Evolutionary conservation across 2,113 vertebrate species (phyloP).

Genomic region (Pelmatolapia mariae): DNA sequence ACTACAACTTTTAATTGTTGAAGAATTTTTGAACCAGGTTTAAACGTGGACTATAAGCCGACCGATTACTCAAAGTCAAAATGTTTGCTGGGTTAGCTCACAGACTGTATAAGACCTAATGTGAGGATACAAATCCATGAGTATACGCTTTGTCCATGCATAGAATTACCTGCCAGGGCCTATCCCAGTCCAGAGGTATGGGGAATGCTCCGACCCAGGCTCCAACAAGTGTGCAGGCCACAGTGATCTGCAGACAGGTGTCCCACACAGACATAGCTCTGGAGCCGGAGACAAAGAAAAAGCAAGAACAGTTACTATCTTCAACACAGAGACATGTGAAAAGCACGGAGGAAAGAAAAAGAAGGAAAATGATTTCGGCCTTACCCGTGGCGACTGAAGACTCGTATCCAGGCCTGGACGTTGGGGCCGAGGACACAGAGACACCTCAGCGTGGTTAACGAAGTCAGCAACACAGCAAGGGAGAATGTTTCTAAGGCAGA

Average conservation of each 20-base stretch:
- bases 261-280: constrained; percentile 93
- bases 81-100: background rate
- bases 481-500: constrained; percentile 89
- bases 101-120: background rate
- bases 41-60: background rate
- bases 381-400: constrained; percentile 95
- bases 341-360: background rate
- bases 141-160: background rate
- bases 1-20: background rate
- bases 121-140: background rate
- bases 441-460: constrained; percentile 88
- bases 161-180: constrained; percentile 89
- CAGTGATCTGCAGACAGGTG: constrained; percentile 90
- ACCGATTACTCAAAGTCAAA: background rate
- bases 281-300: constrained; percentile 19
- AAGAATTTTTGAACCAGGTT: background rate
- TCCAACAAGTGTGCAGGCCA: constrained; percentile 80
- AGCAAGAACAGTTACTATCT: background rate
- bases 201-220: constrained; percentile 93
- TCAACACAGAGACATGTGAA: background rate
- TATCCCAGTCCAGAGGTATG: constrained; percentile 95
- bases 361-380: background rate
- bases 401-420: constrained; percentile 88
- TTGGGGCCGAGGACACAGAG: constrained; percentile 93
- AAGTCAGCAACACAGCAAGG: constrained; percentile 86